Evolutionary conservation across 2,797 vertebrate species (phyloP).

Genomic region (Rhinichthys osculus): DNA sequence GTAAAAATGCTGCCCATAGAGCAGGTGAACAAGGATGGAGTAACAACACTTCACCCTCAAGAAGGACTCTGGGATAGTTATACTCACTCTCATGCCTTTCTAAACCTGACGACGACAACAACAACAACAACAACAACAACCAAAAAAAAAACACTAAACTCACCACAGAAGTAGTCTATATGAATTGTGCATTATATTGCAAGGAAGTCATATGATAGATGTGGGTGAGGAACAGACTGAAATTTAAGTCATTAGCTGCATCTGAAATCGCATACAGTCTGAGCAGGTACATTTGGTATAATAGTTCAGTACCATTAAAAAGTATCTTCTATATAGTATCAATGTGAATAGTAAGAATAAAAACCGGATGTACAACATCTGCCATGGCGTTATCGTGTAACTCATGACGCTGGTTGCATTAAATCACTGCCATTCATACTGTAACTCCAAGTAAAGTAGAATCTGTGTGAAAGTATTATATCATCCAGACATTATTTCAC

Average conservation of each 20-base stretch:
- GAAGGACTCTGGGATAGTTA: neutral
- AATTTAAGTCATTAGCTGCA: neutral
- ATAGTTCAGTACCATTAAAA: neutral
- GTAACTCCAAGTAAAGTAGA: neutral
- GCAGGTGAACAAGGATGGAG: neutral
- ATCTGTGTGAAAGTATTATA: neutral
- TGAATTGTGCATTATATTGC: neutral
- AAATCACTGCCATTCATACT: too few species aligned
- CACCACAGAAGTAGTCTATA: neutral
- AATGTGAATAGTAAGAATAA: neutral
- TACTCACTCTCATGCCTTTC: neutral
- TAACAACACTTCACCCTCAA: neutral
- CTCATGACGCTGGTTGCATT: too few species aligned
- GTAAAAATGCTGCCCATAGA: neutral
- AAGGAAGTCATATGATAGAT: neutral
- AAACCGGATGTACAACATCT: neutral
- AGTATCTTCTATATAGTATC: neutral
- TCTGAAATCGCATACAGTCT: neutral
- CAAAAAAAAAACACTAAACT: neutral
- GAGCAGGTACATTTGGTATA: neutral
- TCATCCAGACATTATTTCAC: neutral
- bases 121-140: neutral
- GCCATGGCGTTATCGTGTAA: neutral
- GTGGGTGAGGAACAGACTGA: neutral
- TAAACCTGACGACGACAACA: neutral